Evolutionary conservation across 2,113 vertebrate species (phyloP).

Genomic region (Sardina pilchardus): DNA sequence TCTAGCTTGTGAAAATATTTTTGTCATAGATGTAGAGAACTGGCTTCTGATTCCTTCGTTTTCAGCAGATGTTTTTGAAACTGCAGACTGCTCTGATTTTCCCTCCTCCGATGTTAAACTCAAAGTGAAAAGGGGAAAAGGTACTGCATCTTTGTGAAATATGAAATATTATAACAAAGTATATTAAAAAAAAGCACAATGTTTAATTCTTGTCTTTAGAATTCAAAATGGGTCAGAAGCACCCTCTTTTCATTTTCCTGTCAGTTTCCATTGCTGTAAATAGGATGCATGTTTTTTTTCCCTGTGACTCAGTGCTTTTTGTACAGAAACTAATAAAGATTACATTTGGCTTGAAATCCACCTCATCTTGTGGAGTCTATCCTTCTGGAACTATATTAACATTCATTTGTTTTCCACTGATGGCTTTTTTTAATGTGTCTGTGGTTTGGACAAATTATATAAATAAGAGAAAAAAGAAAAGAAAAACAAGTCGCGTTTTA

Average conservation of each 20-base stretch:
- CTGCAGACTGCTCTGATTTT: constrained; percentile 54
- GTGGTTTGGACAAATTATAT: not conserved
- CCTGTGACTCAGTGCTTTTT: constrained; percentile 77
- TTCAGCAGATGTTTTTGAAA: constrained; percentile 48
- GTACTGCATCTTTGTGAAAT: constrained; percentile 76
- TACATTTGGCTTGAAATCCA: constrained; percentile 74
- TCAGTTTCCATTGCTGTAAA: constrained; percentile 74
- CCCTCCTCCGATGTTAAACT: constrained; percentile 58
- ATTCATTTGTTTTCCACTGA: not conserved
- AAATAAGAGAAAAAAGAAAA: not conserved
- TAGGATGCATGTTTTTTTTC: constrained; percentile 72
- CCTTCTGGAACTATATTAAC: constrained; percentile 21
- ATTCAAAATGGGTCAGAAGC: constrained; percentile 46
- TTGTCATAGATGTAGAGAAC: constrained; percentile 57
- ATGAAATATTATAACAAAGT: constrained; percentile 79
- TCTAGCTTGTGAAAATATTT: constrained; percentile 51
- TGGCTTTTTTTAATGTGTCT: not conserved
- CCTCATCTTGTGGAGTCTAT: constrained; percentile 10
- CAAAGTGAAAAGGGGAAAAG: constrained; percentile 66
- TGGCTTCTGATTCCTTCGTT: constrained; percentile 52
- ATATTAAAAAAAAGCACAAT: constrained; percentile 78
- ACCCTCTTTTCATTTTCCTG: constrained; percentile 50
- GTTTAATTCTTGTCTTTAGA: constrained; percentile 75
- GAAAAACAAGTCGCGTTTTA: constrained; percentile 17
- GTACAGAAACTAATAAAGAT: constrained; percentile 84